These are phyloP conservation scores for Pegoplata infirma DNA, from an alignment of 2,888 invertebrate species.

Conservation along the genomic window DNA sequence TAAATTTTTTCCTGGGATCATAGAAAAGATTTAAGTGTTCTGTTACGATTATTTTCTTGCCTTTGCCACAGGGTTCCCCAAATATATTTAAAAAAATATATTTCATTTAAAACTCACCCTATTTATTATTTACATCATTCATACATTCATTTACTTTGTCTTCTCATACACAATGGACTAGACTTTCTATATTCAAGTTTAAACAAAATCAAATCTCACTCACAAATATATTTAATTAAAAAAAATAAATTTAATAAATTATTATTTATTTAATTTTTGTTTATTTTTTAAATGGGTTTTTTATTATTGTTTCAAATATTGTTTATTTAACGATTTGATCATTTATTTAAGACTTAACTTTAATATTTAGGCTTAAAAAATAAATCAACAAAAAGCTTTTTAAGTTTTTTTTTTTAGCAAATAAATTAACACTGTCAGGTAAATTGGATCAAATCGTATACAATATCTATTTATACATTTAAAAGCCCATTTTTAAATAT, in stretches of 20 bases:
- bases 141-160: slow-evolving; percentile 2
- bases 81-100: too few relatives aligned
- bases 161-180: slow-evolving; percentile 53
- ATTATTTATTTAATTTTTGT: slow-evolving; percentile 1
- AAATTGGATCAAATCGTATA: slow-evolving; percentile 49
- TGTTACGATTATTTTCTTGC: too few relatives aligned
- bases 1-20: too few relatives aligned
- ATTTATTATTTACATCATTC: background rate
- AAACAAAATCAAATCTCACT: slow-evolving; percentile 35
- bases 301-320: too few relatives aligned
- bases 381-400: slow-evolving; percentile 61
- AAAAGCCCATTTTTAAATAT: background rate
- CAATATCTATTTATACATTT: background rate
- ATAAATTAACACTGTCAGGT: slow-evolving; percentile 58
- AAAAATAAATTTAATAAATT: slow-evolving; percentile 1
- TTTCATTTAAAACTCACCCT: too few relatives aligned
- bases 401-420: slow-evolving; percentile 49
- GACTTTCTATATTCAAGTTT: slow-evolving; percentile 53
- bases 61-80: too few relatives aligned
- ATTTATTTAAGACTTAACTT: slow-evolving; percentile 32
- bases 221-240: slow-evolving; percentile 9
- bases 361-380: slow-evolving; percentile 56
- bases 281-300: background rate
- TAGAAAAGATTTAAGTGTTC: too few relatives aligned
- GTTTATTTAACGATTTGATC: slow-evolving; percentile 28